Base-by-base conservation (phyloP, 1,140 invertebrate species). In the Eumaeus atala region DNA sequence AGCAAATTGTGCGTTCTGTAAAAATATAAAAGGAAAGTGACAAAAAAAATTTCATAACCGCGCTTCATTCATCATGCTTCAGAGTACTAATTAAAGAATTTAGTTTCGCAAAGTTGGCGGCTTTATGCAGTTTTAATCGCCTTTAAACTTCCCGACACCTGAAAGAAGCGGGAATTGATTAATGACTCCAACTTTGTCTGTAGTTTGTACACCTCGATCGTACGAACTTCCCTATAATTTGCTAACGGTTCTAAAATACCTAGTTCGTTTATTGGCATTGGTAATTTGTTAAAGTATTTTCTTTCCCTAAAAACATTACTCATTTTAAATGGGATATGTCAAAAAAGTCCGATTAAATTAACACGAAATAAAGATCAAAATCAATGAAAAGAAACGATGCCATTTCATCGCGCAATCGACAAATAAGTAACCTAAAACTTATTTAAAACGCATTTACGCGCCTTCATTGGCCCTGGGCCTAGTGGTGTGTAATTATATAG, bases 41-140 rank as follows among this genome's bases (percentile, higher is more conserved):
- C 33, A 50, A n/a, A 50, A 12, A n/a, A 9, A 12, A 9, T 7
- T 33, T 34, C 51, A 44, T 21, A 42, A 34, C 18, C 40, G 21
- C 28, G 21, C 49, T 48, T 36, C 49, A 52, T 59, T 47, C 44
- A 50, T 56, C 48, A 62, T 54, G n/a, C 44, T 48, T 51, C 38
- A 18, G 38, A 42, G 51, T 54, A 59, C 49, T 56, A 63, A 57
- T 59, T 56, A 51, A 54, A 51, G 54, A 44, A 62, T 48, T 53
- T 61, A 56, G 48, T 66, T 62, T 48, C 37, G 38, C 51, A 58
- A 51, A 57, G 51, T 59, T 61, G 42, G 38, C 47, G 42, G 52
- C 62, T 61, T 57, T 62, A 61, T 63, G 62, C 65, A 65, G 59
- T 64, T 59, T 65, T 66, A 66, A 67, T 67, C 54, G 59, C 17